Conservation (phyloP, 2,888 invertebrate genomes). For the Troides oblongomaculatus region DNA sequence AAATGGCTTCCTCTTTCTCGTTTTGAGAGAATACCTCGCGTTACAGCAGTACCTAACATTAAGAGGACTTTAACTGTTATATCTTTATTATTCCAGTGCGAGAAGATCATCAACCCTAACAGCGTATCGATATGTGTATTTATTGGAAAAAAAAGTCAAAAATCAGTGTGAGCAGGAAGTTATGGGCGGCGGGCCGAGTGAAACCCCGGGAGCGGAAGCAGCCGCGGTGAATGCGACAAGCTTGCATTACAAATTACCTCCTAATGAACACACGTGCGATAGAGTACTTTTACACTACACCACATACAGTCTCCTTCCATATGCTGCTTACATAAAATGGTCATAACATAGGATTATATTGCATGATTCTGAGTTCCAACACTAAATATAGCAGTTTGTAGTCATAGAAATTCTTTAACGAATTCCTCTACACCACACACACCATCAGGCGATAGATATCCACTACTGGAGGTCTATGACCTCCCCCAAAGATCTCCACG, state of each 20-base stretch:
- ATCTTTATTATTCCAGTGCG: background rate
- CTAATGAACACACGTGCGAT: conserved; percentile 70
- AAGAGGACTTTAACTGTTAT: background rate
- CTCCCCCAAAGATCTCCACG: no score
- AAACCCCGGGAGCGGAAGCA: conserved; percentile 66
- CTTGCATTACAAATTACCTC: conserved; percentile 73
- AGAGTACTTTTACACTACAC: conserved; percentile 27
- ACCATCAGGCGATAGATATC: no score
- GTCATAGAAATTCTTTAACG: no score
- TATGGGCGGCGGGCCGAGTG: conserved; percentile 63
- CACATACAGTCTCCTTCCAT: background rate
- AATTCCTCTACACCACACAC: no score
- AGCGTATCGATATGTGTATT: conserved; percentile 48
- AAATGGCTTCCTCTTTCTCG: no score
- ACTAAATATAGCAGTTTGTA: no score
- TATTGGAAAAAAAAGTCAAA: conserved; percentile 64
- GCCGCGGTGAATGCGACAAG: conserved; percentile 53
- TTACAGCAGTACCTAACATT: no score
- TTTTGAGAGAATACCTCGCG: no score
- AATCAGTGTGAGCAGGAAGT: conserved; percentile 71
- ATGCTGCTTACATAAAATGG: background rate
- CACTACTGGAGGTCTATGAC: no score
- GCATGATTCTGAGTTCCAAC: no score
- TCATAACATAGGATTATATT: background rate
- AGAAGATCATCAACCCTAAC: conserved; percentile 45